Evolutionary conservation across 1,140 invertebrate species (phyloP).

Genomic region (Diabrotica undecimpunctata): DNA sequence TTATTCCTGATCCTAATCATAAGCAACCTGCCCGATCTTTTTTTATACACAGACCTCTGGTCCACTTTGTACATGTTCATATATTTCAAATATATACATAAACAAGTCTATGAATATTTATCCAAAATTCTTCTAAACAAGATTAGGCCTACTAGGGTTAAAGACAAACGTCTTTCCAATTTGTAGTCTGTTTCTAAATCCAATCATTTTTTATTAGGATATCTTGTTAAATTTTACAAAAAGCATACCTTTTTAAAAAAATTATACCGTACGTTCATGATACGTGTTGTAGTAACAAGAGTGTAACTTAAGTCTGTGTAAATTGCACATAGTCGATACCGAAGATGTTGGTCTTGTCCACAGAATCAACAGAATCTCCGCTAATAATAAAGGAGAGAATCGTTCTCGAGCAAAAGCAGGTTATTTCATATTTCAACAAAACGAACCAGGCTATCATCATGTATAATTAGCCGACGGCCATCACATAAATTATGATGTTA

Average conservation of each 20-base stretch:
- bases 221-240: not conserved
- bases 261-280: not conserved
- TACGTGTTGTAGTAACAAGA: constrained; percentile 1
- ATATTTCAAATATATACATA: too few species aligned
- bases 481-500: constrained; percentile 45
- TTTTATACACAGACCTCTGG: too few species aligned
- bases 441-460: constrained; percentile 40
- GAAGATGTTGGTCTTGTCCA: not conserved
- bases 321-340: not conserved
- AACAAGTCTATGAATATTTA: too few species aligned
- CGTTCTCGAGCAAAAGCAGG: constrained; percentile 35
- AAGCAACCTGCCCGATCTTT: too few species aligned
- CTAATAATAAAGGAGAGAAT: constrained; percentile 42
- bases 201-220: too few species aligned
- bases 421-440: constrained; percentile 46
- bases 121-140: too few species aligned
- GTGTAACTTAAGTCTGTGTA: not conserved
- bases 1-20: too few species aligned
- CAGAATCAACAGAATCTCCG: constrained; percentile 35
- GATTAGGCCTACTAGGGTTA: not conserved
- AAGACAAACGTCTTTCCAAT: too few species aligned
- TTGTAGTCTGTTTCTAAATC: too few species aligned
- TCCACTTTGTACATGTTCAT: too few species aligned
- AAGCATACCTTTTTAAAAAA: not conserved
- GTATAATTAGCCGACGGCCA: constrained; percentile 44